Base-by-base conservation (phyloP, 2,888 invertebrate species). In the Acrocera orbiculus region DNA sequence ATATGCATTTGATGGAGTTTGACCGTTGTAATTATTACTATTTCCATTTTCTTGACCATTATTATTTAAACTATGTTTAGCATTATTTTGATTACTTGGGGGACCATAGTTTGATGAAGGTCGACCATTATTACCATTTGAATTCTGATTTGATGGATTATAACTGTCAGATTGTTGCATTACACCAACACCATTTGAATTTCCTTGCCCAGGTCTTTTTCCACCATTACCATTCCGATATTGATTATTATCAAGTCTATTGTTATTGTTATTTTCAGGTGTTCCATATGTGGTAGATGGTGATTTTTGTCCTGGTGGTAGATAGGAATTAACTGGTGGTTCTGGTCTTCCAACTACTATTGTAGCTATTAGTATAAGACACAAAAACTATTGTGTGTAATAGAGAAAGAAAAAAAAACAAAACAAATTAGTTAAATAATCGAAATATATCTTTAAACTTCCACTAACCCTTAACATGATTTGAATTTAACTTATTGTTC, bases 321-420 rank as follows among this genome's bases (percentile, higher is more conserved):
- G 58, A 49, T 80, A 80, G 30, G 75, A 75, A 51, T 70, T 76
- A 2, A 77, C 74, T 33, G 80, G 80, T 32, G 80, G 79, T 54
- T 80, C 80, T 42, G 76, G 59, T 25, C 51, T 51, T 27, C 53
- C 61, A 41, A 54, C 41, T 27, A 50, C 56, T 40, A 50, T 47
- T 39, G 54, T 47, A 33, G 50, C 39, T 34, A 48, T 44, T 38
- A 48, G 35, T 40, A 51, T 34, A 34, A 57, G 46, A 29, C 45
- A 46, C 30, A 42, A 34, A 37, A 42, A 35, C 46, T 46, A 24
- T n/a, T 16, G 11, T 19, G 27, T 13, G 16, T 29, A 8, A 9
- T 14, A 24, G 14, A 15, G 11, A 16, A 25, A 34, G 1, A 25
- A 35, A 32, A 23, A 34, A 33, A 14, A 25, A 25, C 15, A n/a